phyloP scores from a whole-genome alignment of 2,113 vertebrate species.

The Platichthys stellatus region DNA sequence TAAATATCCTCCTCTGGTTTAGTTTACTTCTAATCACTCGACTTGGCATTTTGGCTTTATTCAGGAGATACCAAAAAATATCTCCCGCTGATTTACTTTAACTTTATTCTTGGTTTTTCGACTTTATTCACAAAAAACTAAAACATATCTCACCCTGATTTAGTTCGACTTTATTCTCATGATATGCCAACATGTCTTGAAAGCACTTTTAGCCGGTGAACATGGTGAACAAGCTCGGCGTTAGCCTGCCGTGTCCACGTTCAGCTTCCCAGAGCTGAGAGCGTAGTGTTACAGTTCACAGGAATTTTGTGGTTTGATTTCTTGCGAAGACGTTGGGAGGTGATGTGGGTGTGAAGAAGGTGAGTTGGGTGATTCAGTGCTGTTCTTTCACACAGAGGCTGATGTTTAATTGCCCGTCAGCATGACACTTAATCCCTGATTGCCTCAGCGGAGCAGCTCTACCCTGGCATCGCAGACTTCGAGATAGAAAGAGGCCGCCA shows the following conservation, averaged over 20 bases:
- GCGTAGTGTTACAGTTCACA: neutral
- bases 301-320: conserved; percentile 4
- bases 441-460: conserved; percentile 29
- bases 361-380: conserved; percentile 23
- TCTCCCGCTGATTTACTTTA: no score
- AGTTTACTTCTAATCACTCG: no score
- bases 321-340: neutral
- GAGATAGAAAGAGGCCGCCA: conserved; percentile 39
- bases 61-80: no score
- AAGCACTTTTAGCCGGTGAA: no score
- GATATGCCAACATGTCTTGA: no score
- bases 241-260: neutral
- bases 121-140: no score
- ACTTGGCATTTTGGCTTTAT: no score
- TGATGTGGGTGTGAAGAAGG: neutral
- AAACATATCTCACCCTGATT: no score
- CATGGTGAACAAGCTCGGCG: no score
- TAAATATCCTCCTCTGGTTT: no score
- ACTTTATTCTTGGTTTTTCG: no score
- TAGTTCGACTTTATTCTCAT: no score
- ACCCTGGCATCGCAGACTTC: conserved; percentile 33
- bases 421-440: conserved; percentile 54
- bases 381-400: conserved; percentile 25
- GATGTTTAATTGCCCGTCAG: conserved; percentile 49
- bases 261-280: neutral